These are phyloP conservation scores for Conopomorpha cramerella DNA, from an alignment of 1,140 invertebrate genomes.

Conservation along the genomic window DNA sequence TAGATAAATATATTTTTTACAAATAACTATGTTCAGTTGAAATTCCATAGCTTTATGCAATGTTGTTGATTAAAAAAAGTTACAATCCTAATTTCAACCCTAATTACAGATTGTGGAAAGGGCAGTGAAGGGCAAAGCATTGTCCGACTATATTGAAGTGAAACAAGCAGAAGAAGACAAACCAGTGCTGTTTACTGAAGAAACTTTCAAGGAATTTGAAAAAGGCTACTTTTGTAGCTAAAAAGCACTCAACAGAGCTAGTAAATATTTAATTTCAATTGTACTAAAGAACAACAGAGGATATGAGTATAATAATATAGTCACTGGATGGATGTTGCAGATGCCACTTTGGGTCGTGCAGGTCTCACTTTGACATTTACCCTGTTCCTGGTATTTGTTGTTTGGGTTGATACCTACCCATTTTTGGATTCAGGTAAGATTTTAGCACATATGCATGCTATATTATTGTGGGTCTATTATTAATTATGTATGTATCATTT, in stretches of 20 bases:
- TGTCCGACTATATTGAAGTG: constrained; percentile 32
- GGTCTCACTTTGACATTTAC: constrained; percentile 60
- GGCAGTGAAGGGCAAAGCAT: constrained; percentile 50
- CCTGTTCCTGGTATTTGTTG: constrained; percentile 65
- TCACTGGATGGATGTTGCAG: constrained; percentile 9
- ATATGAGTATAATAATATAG: not conserved
- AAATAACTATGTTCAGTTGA: no score
- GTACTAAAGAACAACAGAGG: no score
- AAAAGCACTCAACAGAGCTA: no score
- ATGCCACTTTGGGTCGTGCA: constrained; percentile 58
- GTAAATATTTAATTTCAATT: no score
- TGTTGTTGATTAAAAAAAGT: no score
- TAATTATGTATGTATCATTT: constrained; percentile 3
- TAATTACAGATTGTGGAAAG: constrained; percentile 56
- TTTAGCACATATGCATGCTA: no score
- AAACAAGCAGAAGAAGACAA: constrained; percentile 35
- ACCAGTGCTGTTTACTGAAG: constrained; percentile 61
- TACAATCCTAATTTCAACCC: no score
- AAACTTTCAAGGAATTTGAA: constrained; percentile 54
- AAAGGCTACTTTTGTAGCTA: constrained; percentile 47
- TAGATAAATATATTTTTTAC: no score
- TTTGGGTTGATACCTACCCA: constrained; percentile 72
- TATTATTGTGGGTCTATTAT: not conserved
- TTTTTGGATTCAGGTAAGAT: constrained; percentile 63
- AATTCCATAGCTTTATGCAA: no score